Evolutionary conservation across 2,888 invertebrate species (phyloP).

Genomic region (Anagyrus pseudococci): DNA sequence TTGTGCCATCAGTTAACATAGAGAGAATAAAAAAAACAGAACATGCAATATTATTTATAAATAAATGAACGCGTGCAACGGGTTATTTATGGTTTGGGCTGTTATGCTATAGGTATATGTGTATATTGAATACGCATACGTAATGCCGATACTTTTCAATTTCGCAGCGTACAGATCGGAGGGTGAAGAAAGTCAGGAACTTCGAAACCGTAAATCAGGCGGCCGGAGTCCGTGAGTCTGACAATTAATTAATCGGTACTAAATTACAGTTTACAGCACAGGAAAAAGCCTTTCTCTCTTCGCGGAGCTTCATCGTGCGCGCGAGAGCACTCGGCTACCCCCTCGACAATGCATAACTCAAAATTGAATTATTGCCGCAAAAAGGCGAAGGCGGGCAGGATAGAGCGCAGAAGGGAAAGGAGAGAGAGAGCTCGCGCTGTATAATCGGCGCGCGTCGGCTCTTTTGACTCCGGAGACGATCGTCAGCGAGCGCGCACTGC

Average conservation of each 20-base stretch:
- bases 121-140: no score
- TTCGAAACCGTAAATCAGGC: conserved; percentile 1
- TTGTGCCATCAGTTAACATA: no score
- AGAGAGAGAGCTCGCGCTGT: background rate
- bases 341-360: conserved; percentile 15
- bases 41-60: no score
- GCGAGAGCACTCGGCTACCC: background rate
- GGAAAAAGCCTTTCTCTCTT: conserved; percentile 3
- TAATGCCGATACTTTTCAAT: no score
- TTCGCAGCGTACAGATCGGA: no score
- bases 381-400: background rate
- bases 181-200: no score
- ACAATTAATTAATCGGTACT: conserved; percentile 23
- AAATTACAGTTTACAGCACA: background rate
- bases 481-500: conserved; percentile 27
- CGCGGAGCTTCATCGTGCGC: conserved; percentile 7
- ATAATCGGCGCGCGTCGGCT: background rate
- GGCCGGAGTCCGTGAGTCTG: background rate
- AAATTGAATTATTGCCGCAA: conserved; percentile 19
- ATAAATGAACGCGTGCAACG: no score
- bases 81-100: no score
- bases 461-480: conserved; percentile 19
- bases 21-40: no score
- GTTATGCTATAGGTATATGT: no score
- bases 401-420: background rate